These are phyloP conservation scores for Vulpes lagopus DNA, from an alignment of 2,113 vertebrate species.

Conservation along the genomic window DNA sequence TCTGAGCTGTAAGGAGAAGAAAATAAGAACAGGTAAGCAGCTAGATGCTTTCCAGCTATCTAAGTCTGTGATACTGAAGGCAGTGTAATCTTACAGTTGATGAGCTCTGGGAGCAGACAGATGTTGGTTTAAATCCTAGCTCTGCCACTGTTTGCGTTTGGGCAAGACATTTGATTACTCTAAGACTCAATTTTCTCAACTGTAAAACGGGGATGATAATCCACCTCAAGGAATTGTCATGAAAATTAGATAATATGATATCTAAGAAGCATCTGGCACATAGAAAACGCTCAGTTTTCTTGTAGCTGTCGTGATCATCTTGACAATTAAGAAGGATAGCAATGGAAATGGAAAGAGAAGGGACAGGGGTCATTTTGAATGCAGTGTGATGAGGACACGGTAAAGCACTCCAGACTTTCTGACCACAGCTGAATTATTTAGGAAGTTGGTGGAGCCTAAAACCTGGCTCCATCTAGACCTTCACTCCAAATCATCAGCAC, in stretches of 20 bases:
- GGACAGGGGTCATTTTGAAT: neutral
- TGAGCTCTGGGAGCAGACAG: neutral
- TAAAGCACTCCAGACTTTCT: constrained; percentile 1
- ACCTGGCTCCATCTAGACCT: neutral
- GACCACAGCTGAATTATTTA: neutral
- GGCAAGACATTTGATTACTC: neutral
- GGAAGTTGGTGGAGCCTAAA: neutral
- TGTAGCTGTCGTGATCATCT: neutral
- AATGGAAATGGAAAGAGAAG: neutral
- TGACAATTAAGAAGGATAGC: neutral
- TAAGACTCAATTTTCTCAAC: neutral
- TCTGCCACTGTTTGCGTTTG: neutral
- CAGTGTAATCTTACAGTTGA: neutral
- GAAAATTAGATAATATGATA: neutral
- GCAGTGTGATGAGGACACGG: neutral
- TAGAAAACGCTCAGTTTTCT: constrained; percentile 15
- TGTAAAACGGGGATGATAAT: neutral
- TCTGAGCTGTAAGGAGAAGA: neutral
- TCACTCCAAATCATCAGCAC: neutral
- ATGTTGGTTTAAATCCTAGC: neutral
- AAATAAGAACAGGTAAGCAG: neutral
- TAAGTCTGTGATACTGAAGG: neutral
- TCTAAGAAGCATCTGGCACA: neutral
- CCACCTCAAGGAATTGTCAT: neutral
- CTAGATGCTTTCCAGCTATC: neutral